Evolutionary conservation across 2,888 invertebrate genomes (phyloP), one percentile per base, ranked within the genome.

Genomic region (Hybos culiciformis): DNA sequence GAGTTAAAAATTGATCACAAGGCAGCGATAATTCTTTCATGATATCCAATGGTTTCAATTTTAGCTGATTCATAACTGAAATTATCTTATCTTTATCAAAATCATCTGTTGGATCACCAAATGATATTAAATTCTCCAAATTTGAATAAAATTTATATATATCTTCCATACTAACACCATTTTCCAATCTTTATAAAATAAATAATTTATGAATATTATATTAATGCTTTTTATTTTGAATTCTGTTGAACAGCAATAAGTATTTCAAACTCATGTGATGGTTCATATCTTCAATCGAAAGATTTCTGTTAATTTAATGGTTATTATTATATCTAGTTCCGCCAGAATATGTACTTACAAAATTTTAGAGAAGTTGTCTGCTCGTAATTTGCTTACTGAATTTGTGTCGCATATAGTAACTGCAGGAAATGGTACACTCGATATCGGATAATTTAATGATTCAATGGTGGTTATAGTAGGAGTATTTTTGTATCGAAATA

Each of bases 361-460:
- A 42, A 65, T 65, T 29, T 65, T 47, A 5, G 72, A 65, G 15
- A 76, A 64, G 1, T 53, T 47, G 9, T 53, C 52, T 0, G 73
- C 70, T 23, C 68, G 68, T 24, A 54, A 65, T 21, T 61, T 66
- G 0, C 78, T 77, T 9, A 79, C 66, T 29, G 70, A 60, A 55
- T 79, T 79, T 32, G 75, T 60, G 53, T 74, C 70, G 54, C 79
- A 79, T 42, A 79, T 63, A 0, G 78, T 78, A 1, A 79, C 70
- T 1, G 75, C 75, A 8, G 80, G 79, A 58, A 78, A 80, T 0
- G 73, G 72, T 37, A 77, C 72, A 51, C 77, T 74, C 75, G 77
- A 79, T 42, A 78, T 77, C 1, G 76, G 72, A 43, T 73, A 70
- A 54, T 77, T 75, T 1, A 74, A 77, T 36, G 73, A 72, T 48